A percentile compares a stretch with the other conserved stretches of the same genome.
Conservation (phyloP, 2,797 vertebrate species). For the Nannoperca australis region DNA sequence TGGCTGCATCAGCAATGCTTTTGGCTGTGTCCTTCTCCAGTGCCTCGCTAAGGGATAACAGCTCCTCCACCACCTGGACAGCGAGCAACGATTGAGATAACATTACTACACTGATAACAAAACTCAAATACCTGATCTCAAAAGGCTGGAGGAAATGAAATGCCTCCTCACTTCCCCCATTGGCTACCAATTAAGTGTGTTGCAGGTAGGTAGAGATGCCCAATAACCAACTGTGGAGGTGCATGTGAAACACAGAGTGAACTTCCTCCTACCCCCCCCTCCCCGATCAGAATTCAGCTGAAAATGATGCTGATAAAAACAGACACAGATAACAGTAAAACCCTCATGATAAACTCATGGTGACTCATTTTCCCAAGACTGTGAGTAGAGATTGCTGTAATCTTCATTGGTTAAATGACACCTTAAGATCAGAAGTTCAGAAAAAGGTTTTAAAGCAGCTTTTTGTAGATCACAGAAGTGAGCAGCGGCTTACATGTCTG, state of each 20-base stretch:
- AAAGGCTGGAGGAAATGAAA: not conserved
- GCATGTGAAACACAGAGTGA: not conserved
- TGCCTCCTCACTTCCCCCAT: not conserved
- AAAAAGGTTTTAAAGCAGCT: not conserved
- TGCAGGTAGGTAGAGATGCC: not conserved
- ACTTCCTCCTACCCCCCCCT: not conserved
- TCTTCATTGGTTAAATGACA: not conserved
- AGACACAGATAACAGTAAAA: not conserved
- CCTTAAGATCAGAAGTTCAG: not conserved
- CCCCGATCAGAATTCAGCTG: not conserved
- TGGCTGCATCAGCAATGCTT: constrained; percentile 95
- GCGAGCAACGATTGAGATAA: not conserved
- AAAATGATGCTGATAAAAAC: not conserved
- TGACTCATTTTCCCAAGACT: not conserved
- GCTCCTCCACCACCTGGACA: constrained; percentile 93
- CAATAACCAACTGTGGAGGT: not conserved
- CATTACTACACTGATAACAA: not conserved
- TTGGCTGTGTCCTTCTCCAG: constrained; percentile 90
- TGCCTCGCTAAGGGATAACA: constrained; percentile 91
- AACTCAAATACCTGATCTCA: not conserved
- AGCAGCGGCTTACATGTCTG: constrained; percentile 88
- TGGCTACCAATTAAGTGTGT: not conserved
- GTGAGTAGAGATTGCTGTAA: not conserved
- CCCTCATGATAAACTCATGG: not conserved
- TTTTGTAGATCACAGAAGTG: not conserved